Conservation (phyloP, 64 coral and sea anemone genomes). For the Acropora yongei region DNA sequence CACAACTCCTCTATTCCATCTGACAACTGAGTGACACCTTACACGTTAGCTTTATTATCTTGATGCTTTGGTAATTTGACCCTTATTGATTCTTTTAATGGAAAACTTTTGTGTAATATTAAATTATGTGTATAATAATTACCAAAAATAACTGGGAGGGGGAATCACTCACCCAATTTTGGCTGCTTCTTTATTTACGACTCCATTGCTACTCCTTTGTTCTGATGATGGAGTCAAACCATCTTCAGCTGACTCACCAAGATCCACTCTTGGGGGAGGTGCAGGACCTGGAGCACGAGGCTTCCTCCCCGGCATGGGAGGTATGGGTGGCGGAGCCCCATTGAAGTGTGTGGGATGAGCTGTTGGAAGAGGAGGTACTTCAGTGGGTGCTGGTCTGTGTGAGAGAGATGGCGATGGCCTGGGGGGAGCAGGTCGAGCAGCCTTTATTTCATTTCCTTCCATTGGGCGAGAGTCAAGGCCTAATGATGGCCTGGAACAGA, state of each 20-base stretch:
- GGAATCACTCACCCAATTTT: too few species aligned
- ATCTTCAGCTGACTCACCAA: slow-evolving; percentile 49
- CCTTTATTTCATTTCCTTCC: slow-evolving; percentile 13
- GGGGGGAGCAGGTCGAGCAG: neutral
- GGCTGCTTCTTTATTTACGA: neutral
- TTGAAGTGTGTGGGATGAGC: neutral
- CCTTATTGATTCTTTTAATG: too few species aligned
- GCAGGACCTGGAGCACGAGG: slow-evolving; percentile 33
- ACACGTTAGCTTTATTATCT: too few species aligned
- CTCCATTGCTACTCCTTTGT: neutral
- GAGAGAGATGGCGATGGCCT: neutral
- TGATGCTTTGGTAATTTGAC: too few species aligned
- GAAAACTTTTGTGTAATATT: too few species aligned
- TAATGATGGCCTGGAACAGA: neutral
- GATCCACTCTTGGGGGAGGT: slow-evolving; percentile 56
- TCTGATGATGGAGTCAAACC: neutral
- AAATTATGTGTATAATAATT: too few species aligned
- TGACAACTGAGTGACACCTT: too few species aligned
- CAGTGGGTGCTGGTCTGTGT: neutral
- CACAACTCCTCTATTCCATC: too few species aligned
- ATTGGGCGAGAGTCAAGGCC: neutral
- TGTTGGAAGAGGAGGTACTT: neutral
- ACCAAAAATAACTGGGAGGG: too few species aligned
- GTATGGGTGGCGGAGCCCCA: neutral
- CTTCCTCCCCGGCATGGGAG: neutral